phyloP scores from a whole-genome alignment of 2,113 vertebrate species.

The Ardeotis arabs region DNA sequence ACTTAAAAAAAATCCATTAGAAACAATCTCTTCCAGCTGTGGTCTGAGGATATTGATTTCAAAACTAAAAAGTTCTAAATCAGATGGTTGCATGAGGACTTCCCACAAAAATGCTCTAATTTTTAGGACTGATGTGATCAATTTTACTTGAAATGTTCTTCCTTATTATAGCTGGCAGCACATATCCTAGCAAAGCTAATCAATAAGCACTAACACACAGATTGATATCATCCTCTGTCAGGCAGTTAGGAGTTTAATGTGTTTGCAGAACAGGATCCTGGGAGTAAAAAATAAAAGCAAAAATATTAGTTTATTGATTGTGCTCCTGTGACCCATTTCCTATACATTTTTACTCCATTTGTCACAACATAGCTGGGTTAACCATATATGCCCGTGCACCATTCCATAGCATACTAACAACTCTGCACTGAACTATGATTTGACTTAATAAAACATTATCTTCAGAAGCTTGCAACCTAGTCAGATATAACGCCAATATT shows the following conservation, averaged over 20 bases:
- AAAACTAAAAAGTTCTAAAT: conserved; percentile 47
- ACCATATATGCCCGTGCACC: neutral
- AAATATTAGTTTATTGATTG: conserved; percentile 65
- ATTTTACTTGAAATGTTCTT: conserved; percentile 50
- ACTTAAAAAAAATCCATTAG: neutral
- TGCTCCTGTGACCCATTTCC: conserved; percentile 46
- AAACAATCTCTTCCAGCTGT: conserved; percentile 29
- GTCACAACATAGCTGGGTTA: conserved; percentile 4
- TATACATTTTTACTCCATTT: conserved; percentile 45
- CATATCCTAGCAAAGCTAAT: conserved; percentile 51
- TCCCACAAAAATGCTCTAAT: conserved; percentile 39
- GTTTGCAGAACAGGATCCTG: conserved; percentile 47
- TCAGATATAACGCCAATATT: neutral
- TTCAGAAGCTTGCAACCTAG: neutral
- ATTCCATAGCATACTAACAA: neutral
- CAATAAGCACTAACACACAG: conserved; percentile 65
- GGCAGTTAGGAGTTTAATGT: conserved; percentile 52
- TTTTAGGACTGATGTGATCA: conserved; percentile 58
- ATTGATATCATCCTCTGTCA: conserved; percentile 66
- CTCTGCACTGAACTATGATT: neutral
- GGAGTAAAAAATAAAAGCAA: conserved; percentile 55
- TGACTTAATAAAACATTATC: neutral
- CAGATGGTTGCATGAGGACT: conserved; percentile 23
- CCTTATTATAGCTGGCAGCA: conserved; percentile 57
- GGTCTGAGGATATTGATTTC: conserved; percentile 23